phyloP scores from a whole-genome alignment of 2,797 vertebrate species.

The Gadopsis bispinosus region DNA sequence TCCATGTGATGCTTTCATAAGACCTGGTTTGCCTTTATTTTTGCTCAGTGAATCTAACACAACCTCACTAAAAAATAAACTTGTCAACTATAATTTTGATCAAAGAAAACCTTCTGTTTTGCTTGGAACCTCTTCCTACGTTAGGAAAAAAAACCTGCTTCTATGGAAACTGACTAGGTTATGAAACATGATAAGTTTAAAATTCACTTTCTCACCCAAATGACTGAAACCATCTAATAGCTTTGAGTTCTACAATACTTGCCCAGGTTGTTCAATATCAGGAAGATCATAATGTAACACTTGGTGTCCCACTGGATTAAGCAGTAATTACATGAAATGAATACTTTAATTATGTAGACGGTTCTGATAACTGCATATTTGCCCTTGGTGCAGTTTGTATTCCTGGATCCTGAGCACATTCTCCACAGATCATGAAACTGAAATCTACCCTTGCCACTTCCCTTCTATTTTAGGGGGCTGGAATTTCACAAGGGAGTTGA shows the following conservation, averaged over 20 bases:
- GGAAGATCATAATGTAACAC: constrained; percentile 83
- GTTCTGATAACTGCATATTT: constrained; percentile 85
- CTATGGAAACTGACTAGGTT: constrained; percentile 9
- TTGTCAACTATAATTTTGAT: neutral
- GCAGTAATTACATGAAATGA: constrained; percentile 86
- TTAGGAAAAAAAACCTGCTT: constrained; percentile 11
- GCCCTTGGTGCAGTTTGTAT: constrained; percentile 83
- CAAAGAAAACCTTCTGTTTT: neutral
- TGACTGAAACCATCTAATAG: constrained; percentile 67
- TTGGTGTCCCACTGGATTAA: constrained; percentile 80
- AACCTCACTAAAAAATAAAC: neutral
- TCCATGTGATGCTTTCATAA: neutral
- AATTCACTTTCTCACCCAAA: constrained; percentile 44
- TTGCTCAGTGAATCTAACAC: neutral
- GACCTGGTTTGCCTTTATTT: neutral
- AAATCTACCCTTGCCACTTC: constrained; percentile 79
- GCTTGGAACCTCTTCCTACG: neutral
- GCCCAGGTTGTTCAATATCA: constrained; percentile 80
- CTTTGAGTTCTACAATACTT: constrained; percentile 69
- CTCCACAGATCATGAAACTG: constrained; percentile 83
- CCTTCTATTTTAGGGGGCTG: constrained; percentile 79
- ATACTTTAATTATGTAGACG: constrained; percentile 85
- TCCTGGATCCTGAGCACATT: constrained; percentile 81
- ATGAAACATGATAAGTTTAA: constrained; percentile 35
- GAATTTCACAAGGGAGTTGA: constrained; percentile 73